Percentiles rank a stretch among this genome's conserved stretches.
These are phyloP conservation scores for Orestias chungarensis DNA, from an alignment of 2,797 vertebrate species.

Conservation along the genomic window DNA sequence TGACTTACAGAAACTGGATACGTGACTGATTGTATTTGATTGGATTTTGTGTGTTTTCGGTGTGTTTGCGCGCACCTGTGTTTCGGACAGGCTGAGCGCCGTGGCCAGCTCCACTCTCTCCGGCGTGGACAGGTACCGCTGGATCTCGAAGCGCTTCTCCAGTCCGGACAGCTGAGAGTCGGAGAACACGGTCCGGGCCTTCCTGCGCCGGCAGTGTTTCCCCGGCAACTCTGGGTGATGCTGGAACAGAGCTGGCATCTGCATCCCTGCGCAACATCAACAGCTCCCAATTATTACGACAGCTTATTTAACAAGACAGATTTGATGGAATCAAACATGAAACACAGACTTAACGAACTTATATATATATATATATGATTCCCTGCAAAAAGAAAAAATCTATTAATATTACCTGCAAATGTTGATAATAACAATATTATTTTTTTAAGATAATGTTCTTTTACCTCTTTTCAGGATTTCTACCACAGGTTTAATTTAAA, in stretches of 20 bases:
- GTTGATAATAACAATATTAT: no score
- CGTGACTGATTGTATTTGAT: not conserved
- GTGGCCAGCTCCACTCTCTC: slow-evolving; percentile 96
- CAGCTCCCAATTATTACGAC: not conserved
- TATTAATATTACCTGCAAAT: no score
- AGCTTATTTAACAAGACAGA: no score
- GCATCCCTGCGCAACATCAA: slow-evolving; percentile 82
- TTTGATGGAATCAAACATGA: no score
- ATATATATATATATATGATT: no score
- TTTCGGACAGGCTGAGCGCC: slow-evolving; percentile 97
- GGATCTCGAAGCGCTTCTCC: slow-evolving; percentile 96
- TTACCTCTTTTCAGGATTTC: no score
- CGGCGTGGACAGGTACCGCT: slow-evolving; percentile 95
- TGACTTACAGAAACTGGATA: not conserved
- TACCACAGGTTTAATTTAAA: no score
- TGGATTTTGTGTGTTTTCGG: no score
- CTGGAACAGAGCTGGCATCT: slow-evolving; percentile 93
- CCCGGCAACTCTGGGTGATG: slow-evolving; percentile 92
- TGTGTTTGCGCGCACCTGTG: slow-evolving; percentile 83
- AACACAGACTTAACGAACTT: no score
- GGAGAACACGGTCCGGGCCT: slow-evolving; percentile 96
- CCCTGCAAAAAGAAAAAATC: no score
- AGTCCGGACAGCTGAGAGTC: slow-evolving; percentile 96
- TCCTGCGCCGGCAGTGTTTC: slow-evolving; percentile 94
- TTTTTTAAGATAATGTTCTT: no score